Conservation (phyloP, 2,113 vertebrate genomes). For the Pseudopodoces humilis region DNA sequence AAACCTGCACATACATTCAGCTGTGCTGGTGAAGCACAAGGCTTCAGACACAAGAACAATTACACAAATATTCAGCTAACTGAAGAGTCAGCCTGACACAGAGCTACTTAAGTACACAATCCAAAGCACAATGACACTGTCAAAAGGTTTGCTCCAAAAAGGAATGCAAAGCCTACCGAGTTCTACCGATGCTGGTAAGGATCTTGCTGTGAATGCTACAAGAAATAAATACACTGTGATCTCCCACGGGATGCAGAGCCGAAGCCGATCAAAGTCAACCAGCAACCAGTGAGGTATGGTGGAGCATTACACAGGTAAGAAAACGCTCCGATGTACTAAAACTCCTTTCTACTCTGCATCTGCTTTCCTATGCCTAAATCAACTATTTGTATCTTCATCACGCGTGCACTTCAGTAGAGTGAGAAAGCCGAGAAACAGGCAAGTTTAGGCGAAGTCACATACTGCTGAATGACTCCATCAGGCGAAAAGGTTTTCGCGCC, state of each 20-base stretch:
- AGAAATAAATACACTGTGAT: background rate
- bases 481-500: background rate
- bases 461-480: too few relatives aligned
- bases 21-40: background rate
- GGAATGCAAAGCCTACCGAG: background rate
- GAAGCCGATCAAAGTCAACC: background rate
- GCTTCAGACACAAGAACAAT: background rate
- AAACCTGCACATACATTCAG: background rate
- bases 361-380: background rate
- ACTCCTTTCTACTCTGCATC: background rate
- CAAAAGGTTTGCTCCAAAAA: background rate
- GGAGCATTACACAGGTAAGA: background rate
- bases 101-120: rapidly evolving
- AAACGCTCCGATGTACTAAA: rapidly evolving
- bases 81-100: background rate
- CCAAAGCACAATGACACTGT: background rate
- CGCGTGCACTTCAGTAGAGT: rapidly evolving
- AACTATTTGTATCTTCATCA: too few relatives aligned
- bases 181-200: too few relatives aligned
- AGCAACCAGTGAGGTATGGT: rapidly evolving
- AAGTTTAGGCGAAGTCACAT: background rate
- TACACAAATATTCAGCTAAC: background rate
- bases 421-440: background rate
- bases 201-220: background rate
- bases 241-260: too few relatives aligned